phyloP scores from a whole-genome alignment of 2,888 invertebrate genomes.

The Ferrisia virgata region DNA sequence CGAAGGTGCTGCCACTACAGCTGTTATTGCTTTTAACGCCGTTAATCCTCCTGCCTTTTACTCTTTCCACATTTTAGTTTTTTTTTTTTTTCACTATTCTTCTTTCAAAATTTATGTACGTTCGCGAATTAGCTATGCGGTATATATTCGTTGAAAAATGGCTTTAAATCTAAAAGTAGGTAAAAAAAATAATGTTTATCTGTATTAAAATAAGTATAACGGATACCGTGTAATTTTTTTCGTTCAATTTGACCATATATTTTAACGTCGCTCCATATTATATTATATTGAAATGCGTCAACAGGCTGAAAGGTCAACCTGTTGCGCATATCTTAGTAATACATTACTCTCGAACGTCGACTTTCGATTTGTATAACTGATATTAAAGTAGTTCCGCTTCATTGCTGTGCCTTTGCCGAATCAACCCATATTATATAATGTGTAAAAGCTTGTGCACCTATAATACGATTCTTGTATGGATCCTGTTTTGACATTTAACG shows the following conservation, averaged over 20 bases:
- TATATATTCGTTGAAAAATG: no score
- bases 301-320: background rate
- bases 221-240: background rate
- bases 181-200: no score
- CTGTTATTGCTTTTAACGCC: conserved; percentile 19
- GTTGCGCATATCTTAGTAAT: background rate
- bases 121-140: no score
- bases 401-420: background rate
- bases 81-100: background rate
- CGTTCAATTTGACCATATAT: background rate
- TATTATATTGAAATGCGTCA: background rate
- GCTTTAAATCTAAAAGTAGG: no score
- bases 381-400: background rate
- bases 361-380: background rate
- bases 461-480: no score
- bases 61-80: background rate
- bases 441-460: background rate
- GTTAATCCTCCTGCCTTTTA: background rate
- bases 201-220: background rate
- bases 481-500: background rate
- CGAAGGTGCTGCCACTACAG: conserved; percentile 22
- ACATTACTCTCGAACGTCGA: background rate
- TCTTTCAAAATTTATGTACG: no score
- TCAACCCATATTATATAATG: no score
- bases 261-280: background rate